Conservation (phyloP, 2,888 invertebrate species). For the Lasioglossum malachurum region DNA sequence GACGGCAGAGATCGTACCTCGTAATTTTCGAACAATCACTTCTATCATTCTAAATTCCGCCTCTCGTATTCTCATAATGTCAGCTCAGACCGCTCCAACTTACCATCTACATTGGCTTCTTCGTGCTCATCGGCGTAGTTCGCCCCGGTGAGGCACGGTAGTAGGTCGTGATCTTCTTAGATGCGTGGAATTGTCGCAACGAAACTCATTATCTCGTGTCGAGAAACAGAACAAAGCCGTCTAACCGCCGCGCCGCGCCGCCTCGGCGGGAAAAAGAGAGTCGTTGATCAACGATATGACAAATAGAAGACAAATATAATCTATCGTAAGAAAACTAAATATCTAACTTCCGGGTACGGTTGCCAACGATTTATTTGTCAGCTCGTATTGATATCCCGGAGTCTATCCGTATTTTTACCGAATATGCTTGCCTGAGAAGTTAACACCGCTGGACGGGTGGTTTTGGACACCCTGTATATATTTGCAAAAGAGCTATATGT, state of each 20-base stretch:
- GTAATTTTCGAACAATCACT: slow-evolving; percentile 71
- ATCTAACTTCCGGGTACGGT: not conserved
- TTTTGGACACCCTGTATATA: not conserved
- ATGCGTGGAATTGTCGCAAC: slow-evolving; percentile 63
- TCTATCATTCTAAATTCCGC: slow-evolving; percentile 68
- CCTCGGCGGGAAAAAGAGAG: slow-evolving; percentile 1
- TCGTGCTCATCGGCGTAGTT: slow-evolving; percentile 44
- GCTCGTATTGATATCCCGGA: not conserved
- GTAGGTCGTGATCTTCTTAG: slow-evolving; percentile 58
- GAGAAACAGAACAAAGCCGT: slow-evolving; percentile 49
- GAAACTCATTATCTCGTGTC: slow-evolving; percentile 58
- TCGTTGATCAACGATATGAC: slow-evolving; percentile 26
- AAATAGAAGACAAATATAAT: not conserved
- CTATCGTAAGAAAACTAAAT: not conserved
- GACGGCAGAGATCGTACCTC: slow-evolving; percentile 57
- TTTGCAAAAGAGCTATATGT: not conserved
- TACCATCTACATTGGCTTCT: slow-evolving; percentile 40
- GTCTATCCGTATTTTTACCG: too few species aligned
- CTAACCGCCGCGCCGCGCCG: slow-evolving; percentile 21
- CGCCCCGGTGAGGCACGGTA: not conserved
- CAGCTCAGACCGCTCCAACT: slow-evolving; percentile 51
- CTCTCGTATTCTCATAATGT: slow-evolving; percentile 64
- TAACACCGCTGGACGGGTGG: too few species aligned
- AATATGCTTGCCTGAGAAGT: too few species aligned
- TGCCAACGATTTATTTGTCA: not conserved